Conservation (phyloP, 2,113 vertebrate genomes). For the Centropus bengalensis region DNA sequence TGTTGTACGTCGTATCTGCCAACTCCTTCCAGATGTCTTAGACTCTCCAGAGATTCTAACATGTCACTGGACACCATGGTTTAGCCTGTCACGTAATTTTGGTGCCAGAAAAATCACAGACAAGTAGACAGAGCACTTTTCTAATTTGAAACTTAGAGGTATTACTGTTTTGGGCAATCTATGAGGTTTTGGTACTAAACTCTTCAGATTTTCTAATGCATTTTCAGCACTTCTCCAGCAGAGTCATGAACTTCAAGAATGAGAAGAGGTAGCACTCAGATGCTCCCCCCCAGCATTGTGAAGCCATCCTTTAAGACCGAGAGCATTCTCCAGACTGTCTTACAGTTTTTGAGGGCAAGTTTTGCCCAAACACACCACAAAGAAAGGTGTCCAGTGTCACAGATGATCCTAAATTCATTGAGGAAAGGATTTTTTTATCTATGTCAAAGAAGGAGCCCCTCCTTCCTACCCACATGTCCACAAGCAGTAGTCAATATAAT, state of each 20-base stretch:
- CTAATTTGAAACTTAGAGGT: neutral
- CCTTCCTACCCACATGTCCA: accelerated
- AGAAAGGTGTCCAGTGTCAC: neutral
- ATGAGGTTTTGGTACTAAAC: neutral
- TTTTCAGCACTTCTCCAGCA: neutral
- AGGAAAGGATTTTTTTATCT: neutral
- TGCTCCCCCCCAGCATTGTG: accelerated
- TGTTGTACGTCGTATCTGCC: neutral
- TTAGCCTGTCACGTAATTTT: neutral
- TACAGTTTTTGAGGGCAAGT: neutral
- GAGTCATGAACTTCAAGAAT: neutral
- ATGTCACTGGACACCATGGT: neutral
- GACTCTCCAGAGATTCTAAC: neutral
- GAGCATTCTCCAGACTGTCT: neutral
- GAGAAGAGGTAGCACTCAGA: neutral
- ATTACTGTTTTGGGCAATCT: neutral
- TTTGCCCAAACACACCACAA: neutral
- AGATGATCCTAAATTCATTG: neutral
- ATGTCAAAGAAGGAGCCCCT: neutral
- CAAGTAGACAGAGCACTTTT: neutral
- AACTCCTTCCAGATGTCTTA: neutral
- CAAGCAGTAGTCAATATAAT: accelerated
- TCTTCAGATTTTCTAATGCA: neutral
- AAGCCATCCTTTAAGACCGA: neutral
- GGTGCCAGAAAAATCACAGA: neutral